These are phyloP conservation scores for Saccopteryx bilineata DNA, from an alignment of 2,113 vertebrate species.

Conservation along the genomic window DNA sequence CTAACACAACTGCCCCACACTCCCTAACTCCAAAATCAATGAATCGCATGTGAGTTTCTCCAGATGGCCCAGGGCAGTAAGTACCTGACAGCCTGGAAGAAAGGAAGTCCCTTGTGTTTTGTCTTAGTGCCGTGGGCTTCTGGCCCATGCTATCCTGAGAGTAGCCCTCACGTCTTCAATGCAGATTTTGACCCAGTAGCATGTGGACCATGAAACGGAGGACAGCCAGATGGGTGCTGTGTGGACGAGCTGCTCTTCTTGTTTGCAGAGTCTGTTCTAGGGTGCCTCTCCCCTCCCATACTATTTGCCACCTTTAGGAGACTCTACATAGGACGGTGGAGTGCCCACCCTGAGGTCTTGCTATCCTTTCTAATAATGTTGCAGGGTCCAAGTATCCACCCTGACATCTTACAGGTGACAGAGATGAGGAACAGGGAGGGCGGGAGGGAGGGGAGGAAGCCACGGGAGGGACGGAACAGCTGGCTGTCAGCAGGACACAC, in stretches of 20 bases:
- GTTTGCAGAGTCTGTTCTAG: fast-evolving
- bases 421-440: not conserved
- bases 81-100: not conserved
- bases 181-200: not conserved
- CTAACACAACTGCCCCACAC: no score
- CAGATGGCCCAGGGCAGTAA: fast-evolving
- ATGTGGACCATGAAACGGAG: no score
- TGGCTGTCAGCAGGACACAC: not conserved
- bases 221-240: fast-evolving
- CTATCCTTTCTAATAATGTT: not conserved
- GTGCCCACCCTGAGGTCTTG: not conserved
- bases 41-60: not conserved
- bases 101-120: not conserved
- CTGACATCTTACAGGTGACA: not conserved
- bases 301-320: not conserved
- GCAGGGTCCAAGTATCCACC: not conserved
- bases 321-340: not conserved
- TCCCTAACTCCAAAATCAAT: not conserved
- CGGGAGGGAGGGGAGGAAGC: no score
- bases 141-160: fast-evolving
- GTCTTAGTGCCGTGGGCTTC: no score
- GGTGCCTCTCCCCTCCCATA: no score
- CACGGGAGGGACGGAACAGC: not conserved
- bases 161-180: fast-evolving
- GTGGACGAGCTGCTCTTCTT: fast-evolving